A percentile compares a stretch with the other conserved stretches of the same genome.
Evolutionary conservation across 2,113 vertebrate species (phyloP).

Genomic region (Caranx ignobilis): DNA sequence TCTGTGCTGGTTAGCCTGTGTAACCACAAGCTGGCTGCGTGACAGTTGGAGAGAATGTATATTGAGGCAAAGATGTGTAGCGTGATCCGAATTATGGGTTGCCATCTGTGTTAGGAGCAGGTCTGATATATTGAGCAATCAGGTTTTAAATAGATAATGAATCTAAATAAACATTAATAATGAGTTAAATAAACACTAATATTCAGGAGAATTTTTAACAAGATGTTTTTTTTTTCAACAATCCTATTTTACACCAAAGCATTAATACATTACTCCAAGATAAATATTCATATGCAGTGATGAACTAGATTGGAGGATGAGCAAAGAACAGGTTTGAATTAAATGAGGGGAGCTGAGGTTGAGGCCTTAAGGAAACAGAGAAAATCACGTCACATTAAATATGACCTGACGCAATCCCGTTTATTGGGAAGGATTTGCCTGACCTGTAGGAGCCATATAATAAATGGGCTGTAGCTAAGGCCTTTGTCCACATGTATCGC

Average conservation of each 20-base stretch:
- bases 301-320: background rate
- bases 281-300: slow-evolving; percentile 39
- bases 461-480: slow-evolving; percentile 42
- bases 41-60: slow-evolving; percentile 14
- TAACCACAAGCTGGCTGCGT: slow-evolving; percentile 26
- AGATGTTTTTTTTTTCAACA: background rate
- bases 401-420: background rate
- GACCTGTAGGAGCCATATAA: slow-evolving; percentile 36
- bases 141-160: background rate
- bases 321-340: background rate
- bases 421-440: slow-evolving; percentile 23
- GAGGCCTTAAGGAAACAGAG: slow-evolving; percentile 18
- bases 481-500: slow-evolving; percentile 42
- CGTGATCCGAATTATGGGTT: slow-evolving; percentile 31
- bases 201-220: background rate
- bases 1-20: slow-evolving; percentile 25
- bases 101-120: slow-evolving; percentile 37
- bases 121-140: slow-evolving; percentile 41
- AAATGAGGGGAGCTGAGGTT: slow-evolving; percentile 4
- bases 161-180: slow-evolving; percentile 34
- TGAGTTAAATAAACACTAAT: slow-evolving; percentile 32
- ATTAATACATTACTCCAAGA: background rate
- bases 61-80: slow-evolving; percentile 15
- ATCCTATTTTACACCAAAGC: slow-evolving; percentile 9
- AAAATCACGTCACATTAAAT: slow-evolving; percentile 7